phyloP scores from a whole-genome alignment of 2,888 invertebrate species.

The Julus scanicus region DNA sequence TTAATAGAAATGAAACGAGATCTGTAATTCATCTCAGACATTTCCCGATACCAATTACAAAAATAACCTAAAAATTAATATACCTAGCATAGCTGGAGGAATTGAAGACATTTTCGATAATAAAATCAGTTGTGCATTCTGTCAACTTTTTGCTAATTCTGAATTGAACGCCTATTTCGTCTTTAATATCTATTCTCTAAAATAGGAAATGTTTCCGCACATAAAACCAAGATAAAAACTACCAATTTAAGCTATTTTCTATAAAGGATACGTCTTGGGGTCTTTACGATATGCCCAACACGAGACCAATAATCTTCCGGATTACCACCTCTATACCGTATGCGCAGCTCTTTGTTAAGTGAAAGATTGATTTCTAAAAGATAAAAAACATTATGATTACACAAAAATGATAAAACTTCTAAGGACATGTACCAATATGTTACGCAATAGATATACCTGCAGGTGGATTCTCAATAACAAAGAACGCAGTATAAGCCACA shows the following conservation, averaged over 20 bases:
- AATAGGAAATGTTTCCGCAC: neutral
- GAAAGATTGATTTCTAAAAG: slow-evolving; percentile 91
- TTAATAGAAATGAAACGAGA: no score
- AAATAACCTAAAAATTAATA: slow-evolving; percentile 58
- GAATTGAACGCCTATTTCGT: slow-evolving; percentile 97
- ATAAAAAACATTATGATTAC: neutral
- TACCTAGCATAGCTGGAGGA: slow-evolving; percentile 96
- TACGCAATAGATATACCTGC: neutral
- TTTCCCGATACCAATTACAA: neutral
- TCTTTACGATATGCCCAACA: slow-evolving; percentile 92
- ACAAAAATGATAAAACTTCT: neutral
- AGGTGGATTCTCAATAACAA: slow-evolving; percentile 89
- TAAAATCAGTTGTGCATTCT: slow-evolving; percentile 94
- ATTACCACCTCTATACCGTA: slow-evolving; percentile 88
- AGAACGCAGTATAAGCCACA: slow-evolving; percentile 95
- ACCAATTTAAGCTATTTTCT: neutral
- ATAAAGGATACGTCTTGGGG: slow-evolving; percentile 69
- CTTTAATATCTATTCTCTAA: slow-evolving; percentile 79
- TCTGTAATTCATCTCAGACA: neutral
- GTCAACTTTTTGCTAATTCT: slow-evolving; percentile 93
- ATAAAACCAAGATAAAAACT: neutral
- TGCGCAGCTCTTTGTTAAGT: slow-evolving; percentile 96
- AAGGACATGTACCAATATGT: neutral
- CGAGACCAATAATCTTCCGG: slow-evolving; percentile 95
- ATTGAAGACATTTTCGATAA: slow-evolving; percentile 99